Conservation (phyloP, 2,113 vertebrate species). For the Leptocoma aspasia region DNA sequence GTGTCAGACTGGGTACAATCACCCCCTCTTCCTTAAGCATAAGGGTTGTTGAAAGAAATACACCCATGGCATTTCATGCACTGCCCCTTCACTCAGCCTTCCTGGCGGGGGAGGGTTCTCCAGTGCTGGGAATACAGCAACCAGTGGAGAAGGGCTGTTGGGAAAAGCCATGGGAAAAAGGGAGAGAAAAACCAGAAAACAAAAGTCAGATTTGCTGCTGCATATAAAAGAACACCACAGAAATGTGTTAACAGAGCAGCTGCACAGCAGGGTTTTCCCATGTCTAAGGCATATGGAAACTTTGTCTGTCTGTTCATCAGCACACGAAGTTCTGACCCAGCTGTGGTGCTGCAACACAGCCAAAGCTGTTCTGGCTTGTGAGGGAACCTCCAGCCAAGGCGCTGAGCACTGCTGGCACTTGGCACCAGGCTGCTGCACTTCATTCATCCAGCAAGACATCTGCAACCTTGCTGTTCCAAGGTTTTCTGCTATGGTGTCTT, state of each 20-base stretch:
- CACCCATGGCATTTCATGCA: background rate
- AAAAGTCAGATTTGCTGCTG: background rate
- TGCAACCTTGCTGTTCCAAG: fast-evolving
- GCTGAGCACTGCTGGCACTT: background rate
- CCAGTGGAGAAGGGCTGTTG: background rate
- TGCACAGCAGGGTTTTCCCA: background rate
- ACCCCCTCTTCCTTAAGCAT: background rate
- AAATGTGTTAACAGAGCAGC: background rate
- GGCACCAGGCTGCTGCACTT: background rate
- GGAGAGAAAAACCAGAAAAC: background rate
- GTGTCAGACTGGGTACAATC: background rate
- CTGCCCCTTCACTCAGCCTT: background rate
- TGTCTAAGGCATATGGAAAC: background rate
- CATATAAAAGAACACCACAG: background rate
- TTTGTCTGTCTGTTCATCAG: background rate
- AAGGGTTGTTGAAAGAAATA: background rate
- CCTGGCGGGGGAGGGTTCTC: background rate
- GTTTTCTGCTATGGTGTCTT: background rate
- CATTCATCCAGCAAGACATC: background rate
- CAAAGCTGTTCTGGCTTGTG: background rate
- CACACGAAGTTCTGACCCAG: background rate
- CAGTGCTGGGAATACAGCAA: background rate
- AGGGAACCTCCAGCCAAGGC: background rate
- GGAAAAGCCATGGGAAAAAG: background rate
- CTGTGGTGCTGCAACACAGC: background rate